These are phyloP conservation scores for Trachelus tabidus DNA, from an alignment of 2,888 invertebrate species.

Conservation along the genomic window DNA sequence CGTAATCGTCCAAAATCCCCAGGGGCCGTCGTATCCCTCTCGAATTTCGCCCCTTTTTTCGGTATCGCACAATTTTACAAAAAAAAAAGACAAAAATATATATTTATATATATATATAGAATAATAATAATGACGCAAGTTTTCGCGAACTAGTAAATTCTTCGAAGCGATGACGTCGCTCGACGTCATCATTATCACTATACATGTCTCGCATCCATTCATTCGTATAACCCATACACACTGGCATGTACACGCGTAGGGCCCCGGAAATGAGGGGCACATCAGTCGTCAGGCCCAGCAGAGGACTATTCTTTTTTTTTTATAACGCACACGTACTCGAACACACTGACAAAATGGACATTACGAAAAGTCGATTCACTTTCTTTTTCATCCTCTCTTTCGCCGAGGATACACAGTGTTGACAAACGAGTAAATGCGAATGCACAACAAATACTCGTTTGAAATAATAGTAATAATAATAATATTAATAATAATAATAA, in stretches of 20 bases:
- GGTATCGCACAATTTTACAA: not conserved
- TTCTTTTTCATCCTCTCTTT: not conserved
- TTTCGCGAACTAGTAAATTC: not conserved
- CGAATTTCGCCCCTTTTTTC: not conserved
- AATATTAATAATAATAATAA: conserved; percentile 15
- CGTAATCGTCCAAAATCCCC: not conserved
- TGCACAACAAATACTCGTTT: conserved; percentile 6
- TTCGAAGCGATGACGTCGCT: not conserved
- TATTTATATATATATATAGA: conserved; percentile 6
- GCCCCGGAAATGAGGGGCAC: not conserved
- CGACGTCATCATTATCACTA: not conserved
- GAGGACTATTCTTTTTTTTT: not conserved
- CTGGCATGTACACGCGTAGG: not conserved
- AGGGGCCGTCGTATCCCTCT: conserved; percentile 1
- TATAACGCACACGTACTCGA: not conserved
- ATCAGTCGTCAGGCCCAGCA: not conserved
- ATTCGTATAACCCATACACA: conserved; percentile 6
- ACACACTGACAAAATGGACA: not conserved
- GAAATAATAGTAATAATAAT: conserved; percentile 12
- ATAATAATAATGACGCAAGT: conserved; percentile 6
- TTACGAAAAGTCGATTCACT: not conserved
- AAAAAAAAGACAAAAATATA: conserved; percentile 10
- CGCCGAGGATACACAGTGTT: conserved; percentile 6
- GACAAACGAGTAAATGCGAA: conserved; percentile 5
- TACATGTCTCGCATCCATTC: not conserved